Percentiles rank a stretch among this genome's conserved stretches.
Evolutionary conservation across 2,888 invertebrate genomes (phyloP).

Genomic region (Argynnis bischoffii): DNA sequence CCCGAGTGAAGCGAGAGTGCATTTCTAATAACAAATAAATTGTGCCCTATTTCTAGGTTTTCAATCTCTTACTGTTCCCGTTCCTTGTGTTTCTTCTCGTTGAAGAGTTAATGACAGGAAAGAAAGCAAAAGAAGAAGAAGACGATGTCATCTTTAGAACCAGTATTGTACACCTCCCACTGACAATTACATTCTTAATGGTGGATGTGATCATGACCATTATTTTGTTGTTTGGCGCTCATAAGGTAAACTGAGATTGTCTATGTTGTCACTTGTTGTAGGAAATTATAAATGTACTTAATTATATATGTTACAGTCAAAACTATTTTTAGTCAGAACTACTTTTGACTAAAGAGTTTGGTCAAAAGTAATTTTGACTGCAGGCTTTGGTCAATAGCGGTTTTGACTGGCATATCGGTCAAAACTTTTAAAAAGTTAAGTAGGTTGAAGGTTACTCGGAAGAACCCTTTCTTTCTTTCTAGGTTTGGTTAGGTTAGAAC

Average conservation of each 20-base stretch:
- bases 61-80: conserved; percentile 57
- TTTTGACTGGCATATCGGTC: too few species aligned
- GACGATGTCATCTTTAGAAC: conserved; percentile 39
- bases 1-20: too few species aligned
- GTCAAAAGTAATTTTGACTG: too few species aligned
- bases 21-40: neutral
- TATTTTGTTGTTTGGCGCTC: conserved; percentile 55
- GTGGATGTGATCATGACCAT: conserved; percentile 56
- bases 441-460: neutral
- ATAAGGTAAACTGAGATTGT: conserved; percentile 48
- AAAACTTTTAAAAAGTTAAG: too few species aligned
- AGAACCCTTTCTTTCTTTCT: neutral
- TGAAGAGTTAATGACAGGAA: conserved; percentile 48
- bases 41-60: conserved; percentile 49
- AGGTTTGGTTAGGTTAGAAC: too few species aligned
- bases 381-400: too few species aligned
- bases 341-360: too few species aligned
- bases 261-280: neutral
- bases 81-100: conserved; percentile 57
- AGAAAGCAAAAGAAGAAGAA: conserved; percentile 39
- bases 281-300: too few species aligned
- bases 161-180: conserved; percentile 51
- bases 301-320: too few species aligned
- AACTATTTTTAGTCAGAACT: too few species aligned
- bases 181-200: conserved; percentile 51